Conservation (phyloP, 2,797 vertebrate genomes). For the Muraenolepis orangiensis region DNA sequence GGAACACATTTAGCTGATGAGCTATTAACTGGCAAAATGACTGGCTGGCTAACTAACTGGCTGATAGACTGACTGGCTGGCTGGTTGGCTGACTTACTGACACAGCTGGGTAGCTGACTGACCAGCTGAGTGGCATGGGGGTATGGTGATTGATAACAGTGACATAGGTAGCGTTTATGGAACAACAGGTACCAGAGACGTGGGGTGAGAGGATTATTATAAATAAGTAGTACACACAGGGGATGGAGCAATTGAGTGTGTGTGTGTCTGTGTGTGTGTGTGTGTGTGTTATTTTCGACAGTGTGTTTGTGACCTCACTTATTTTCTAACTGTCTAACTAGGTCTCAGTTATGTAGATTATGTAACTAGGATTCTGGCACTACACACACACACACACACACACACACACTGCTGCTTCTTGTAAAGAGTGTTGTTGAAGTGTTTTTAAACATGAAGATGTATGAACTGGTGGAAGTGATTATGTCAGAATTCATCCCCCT, state of each 20-base stretch:
- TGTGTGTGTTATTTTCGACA: background rate
- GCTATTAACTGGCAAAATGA: background rate
- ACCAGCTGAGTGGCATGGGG: background rate
- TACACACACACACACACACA: background rate
- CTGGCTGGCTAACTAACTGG: background rate
- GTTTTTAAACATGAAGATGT: background rate
- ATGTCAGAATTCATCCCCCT: background rate
- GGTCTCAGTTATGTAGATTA: background rate
- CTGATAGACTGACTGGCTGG: background rate
- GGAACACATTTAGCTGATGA: background rate
- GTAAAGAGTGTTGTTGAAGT: background rate
- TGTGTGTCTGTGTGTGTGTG: slow-evolving; percentile 3
- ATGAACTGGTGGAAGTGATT: background rate
- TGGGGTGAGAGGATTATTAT: background rate
- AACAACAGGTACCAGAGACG: background rate
- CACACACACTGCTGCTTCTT: slow-evolving; percentile 1
- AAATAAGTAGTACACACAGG: background rate
- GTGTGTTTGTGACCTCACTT: background rate
- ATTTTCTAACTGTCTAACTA: background rate
- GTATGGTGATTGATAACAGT: background rate
- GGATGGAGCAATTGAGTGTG: background rate
- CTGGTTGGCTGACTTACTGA: background rate
- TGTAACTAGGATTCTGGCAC: background rate
- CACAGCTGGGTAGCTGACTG: background rate
- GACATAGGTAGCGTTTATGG: background rate